These are phyloP conservation scores for Netelia inedita DNA, from an alignment of 2,888 invertebrate genomes.

Conservation along the genomic window DNA sequence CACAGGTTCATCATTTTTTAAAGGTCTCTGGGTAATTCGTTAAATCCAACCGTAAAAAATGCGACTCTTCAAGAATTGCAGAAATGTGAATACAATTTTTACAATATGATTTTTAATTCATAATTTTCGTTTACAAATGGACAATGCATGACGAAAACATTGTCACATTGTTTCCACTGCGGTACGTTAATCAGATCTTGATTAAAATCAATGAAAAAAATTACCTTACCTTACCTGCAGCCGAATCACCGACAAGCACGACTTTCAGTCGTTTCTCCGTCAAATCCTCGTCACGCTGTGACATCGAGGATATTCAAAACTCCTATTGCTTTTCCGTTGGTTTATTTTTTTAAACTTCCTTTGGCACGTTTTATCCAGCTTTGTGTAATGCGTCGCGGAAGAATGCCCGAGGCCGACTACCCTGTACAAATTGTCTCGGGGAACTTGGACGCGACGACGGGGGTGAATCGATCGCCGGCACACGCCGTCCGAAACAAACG, in stretches of 20 bases:
- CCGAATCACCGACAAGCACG: constrained; percentile 92
- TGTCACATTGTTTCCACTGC: not conserved
- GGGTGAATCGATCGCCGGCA: constrained; percentile 62
- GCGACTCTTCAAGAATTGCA: too few species aligned
- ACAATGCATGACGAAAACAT: not conserved
- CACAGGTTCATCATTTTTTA: too few species aligned
- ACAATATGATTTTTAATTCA: too few species aligned
- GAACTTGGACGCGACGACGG: constrained; percentile 48
- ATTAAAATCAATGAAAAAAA: constrained; percentile 46
- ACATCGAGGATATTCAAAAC: constrained; percentile 85
- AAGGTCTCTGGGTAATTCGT: too few species aligned
- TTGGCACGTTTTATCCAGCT: not conserved
- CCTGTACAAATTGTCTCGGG: constrained; percentile 42
- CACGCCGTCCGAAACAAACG: constrained; percentile 47
- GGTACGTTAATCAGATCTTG: not conserved
- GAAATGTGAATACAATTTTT: too few species aligned
- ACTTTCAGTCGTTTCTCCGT: constrained; percentile 90
- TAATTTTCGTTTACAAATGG: too few species aligned
- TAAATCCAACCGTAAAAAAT: too few species aligned
- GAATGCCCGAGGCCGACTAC: constrained; percentile 59
- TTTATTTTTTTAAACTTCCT: not conserved
- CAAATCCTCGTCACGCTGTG: constrained; percentile 89
- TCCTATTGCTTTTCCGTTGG: not conserved
- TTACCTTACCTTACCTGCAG: constrained; percentile 92
- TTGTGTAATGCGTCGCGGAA: constrained; percentile 28